phyloP scores from a whole-genome alignment of 30 jellyfish, hydroid and myxozoan genomes.

The Rhopilema esculentum region DNA sequence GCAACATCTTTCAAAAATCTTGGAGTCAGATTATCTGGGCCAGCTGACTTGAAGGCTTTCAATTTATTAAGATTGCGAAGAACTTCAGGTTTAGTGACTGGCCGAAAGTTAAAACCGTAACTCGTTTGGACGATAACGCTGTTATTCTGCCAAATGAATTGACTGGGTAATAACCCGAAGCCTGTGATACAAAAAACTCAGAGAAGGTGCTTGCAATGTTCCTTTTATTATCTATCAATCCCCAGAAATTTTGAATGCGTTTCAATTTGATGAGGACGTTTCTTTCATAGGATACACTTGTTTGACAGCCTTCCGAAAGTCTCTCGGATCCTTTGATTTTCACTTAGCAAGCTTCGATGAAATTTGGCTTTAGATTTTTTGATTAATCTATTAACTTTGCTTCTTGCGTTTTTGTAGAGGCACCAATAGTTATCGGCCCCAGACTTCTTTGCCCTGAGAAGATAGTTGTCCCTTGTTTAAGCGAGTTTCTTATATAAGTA shows the following conservation, averaged over 20 bases:
- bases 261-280: conserved; percentile 29
- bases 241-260: conserved; percentile 55
- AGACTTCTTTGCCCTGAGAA: no score
- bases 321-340: no score
- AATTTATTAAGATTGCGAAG: conserved; percentile 42
- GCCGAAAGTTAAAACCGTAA: conserved; percentile 39
- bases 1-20: conserved; percentile 56
- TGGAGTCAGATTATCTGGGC: conserved; percentile 60
- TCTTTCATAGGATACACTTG: no score
- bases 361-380: no score
- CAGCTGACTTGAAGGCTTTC: conserved; percentile 56
- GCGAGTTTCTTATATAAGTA: no score
- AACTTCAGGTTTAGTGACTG: conserved; percentile 46
- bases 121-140: conserved; percentile 52
- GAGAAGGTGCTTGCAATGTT: conserved; percentile 72
- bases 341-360: no score
- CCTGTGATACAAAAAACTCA: conserved; percentile 70
- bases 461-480: no score
- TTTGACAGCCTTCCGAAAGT: no score
- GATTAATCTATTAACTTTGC: no score
- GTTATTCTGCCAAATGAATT: conserved; percentile 69
- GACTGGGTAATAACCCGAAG: conserved; percentile 62
- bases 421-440: no score
- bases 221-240: conserved; percentile 63
- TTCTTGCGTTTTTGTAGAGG: no score